Percentiles rank a stretch among this genome's conserved stretches.
phyloP scores from a whole-genome alignment of 2,113 vertebrate species.

The Sebastes fasciatus region DNA sequence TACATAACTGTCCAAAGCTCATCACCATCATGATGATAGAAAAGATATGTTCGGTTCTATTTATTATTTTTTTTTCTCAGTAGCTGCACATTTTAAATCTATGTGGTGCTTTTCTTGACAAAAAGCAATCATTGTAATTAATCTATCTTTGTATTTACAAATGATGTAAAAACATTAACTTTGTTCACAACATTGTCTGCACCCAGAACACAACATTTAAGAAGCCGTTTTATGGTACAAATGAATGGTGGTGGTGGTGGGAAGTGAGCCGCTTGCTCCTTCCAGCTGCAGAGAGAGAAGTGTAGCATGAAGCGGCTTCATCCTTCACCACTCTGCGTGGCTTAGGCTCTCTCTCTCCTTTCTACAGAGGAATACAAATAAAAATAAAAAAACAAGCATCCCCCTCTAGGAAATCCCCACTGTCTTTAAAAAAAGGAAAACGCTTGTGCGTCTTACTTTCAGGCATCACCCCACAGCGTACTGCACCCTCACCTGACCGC shows the following conservation, averaged over 20 bases:
- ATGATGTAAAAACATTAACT: constrained; percentile 83
- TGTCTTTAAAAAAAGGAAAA: constrained; percentile 31
- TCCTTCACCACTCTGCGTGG: constrained; percentile 25
- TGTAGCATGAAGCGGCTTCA: constrained; percentile 20
- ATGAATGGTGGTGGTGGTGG: constrained; percentile 55
- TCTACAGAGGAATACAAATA: constrained; percentile 29
- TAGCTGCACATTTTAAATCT: constrained; percentile 61
- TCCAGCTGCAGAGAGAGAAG: constrained; percentile 37
- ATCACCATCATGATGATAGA: constrained; percentile 72
- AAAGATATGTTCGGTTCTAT: constrained; percentile 67
- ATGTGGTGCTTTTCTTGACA: constrained; percentile 66
- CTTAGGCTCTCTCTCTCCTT: constrained; percentile 21
- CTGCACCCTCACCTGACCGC: constrained; percentile 31
- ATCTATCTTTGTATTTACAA: constrained; percentile 82
- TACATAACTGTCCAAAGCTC: constrained; percentile 76
- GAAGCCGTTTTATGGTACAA: constrained; percentile 76
- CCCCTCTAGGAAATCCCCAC: constrained; percentile 38
- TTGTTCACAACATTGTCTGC: constrained; percentile 80
- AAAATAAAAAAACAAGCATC: constrained; percentile 10
- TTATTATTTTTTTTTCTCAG: constrained; percentile 48
- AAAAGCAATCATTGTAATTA: constrained; percentile 59
- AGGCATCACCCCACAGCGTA: constrained; percentile 1
- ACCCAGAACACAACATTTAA: constrained; percentile 79
- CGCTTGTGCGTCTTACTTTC: constrained; percentile 32
- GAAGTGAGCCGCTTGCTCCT: constrained; percentile 19